Evolutionary conservation across 2,888 invertebrate species (phyloP).

Genomic region (Drosophila hamatofila): DNA sequence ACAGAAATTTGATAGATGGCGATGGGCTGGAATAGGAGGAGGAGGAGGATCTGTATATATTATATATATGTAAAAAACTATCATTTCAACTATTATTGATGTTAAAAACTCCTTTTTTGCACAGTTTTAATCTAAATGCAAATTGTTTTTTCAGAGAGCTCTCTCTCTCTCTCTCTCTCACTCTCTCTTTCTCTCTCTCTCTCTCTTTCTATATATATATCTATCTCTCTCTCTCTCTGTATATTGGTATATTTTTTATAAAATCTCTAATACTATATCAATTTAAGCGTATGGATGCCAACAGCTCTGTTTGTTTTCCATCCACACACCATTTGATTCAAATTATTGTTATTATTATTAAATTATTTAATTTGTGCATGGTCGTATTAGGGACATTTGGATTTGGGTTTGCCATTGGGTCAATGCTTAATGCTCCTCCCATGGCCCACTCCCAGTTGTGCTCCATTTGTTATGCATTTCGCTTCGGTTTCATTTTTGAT

Average conservation of each 20-base stretch:
- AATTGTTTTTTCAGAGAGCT: conserved; percentile 1
- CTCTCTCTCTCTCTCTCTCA: too few species aligned
- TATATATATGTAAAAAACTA: background rate
- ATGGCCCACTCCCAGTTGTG: conserved; percentile 5
- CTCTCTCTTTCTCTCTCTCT: too few species aligned
- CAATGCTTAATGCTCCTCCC: background rate
- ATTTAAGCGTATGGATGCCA: background rate
- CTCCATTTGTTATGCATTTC: conserved; percentile 33
- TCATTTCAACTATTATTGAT: background rate
- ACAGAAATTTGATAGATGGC: background rate
- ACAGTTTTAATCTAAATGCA: conserved; percentile 10
- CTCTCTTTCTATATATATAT: too few species aligned
- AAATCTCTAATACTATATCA: conserved; percentile 11
- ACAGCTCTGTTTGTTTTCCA: conserved; percentile 4
- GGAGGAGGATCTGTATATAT: background rate
- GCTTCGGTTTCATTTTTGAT: conserved; percentile 31
- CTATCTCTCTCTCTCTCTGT: too few species aligned
- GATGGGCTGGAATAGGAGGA: too few species aligned
- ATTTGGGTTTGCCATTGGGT: conserved; percentile 37
- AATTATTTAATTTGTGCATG: conserved; percentile 11
- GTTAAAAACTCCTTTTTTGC: background rate
- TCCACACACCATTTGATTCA: conserved; percentile 4
- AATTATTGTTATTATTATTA: conserved; percentile 28
- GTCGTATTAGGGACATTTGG: background rate
- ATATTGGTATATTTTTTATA: too few species aligned